Conservation (phyloP, 2,113 vertebrate species). For the Sphaerodactylus townsendi region DNA sequence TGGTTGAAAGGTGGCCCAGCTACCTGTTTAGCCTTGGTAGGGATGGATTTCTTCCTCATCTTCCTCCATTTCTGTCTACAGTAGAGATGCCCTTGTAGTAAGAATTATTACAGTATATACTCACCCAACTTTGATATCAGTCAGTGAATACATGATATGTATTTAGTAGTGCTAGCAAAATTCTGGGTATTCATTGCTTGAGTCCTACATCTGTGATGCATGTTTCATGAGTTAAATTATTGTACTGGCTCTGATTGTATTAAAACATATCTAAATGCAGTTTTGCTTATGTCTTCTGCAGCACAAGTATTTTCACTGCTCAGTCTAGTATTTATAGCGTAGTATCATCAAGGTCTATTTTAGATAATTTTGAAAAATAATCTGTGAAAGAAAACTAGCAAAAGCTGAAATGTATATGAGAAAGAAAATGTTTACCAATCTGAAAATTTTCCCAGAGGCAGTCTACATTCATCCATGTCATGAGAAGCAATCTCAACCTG, state of each 20-base stretch:
- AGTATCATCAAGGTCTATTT: background rate
- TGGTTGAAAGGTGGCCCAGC: background rate
- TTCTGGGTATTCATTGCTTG: background rate
- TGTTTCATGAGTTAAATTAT: background rate
- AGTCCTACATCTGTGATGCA: background rate
- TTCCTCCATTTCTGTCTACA: background rate
- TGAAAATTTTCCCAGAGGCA: background rate
- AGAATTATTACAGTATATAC: background rate
- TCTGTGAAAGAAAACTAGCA: background rate
- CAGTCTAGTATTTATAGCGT: conserved; percentile 5
- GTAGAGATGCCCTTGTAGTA: background rate
- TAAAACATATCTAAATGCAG: background rate
- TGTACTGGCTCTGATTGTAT: no score
- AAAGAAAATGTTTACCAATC: conserved; percentile 2
- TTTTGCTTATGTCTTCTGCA: background rate
- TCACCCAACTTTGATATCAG: background rate
- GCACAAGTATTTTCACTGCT: background rate
- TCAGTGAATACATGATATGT: background rate
- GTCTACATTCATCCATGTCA: background rate
- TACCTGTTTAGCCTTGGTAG: background rate
- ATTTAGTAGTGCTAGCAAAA: background rate
- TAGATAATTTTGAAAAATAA: background rate
- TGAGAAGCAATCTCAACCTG: background rate
- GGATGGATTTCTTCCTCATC: background rate
- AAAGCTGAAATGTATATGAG: rapidly evolving